phyloP scores from a whole-genome alignment of 2,113 vertebrate genomes.

The Zosterops pallidus region DNA sequence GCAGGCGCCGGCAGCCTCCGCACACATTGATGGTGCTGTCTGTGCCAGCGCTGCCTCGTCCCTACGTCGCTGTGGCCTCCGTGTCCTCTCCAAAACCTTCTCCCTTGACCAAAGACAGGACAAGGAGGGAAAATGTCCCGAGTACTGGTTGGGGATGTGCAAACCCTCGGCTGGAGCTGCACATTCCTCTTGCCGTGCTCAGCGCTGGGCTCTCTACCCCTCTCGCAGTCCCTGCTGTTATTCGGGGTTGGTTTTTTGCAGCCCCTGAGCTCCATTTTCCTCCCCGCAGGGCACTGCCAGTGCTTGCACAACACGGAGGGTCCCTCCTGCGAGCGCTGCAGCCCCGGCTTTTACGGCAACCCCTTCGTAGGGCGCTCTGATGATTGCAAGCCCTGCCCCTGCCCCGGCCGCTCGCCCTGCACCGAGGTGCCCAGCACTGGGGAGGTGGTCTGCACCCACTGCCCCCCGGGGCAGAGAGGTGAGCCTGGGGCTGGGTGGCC shows the following conservation, averaged over 20 bases:
- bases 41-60: not conserved
- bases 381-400: conserved; percentile 88
- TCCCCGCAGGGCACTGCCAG: conserved; percentile 79
- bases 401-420: conserved; percentile 82
- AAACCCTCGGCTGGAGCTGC: not conserved
- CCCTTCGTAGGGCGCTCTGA: conserved; percentile 74
- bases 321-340: conserved; percentile 84
- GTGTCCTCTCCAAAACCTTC: not conserved
- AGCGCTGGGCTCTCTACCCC: not conserved
- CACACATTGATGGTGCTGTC: not conserved
- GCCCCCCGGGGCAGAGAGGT: conserved; percentile 88
- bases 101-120: not conserved
- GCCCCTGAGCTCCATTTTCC: not conserved
- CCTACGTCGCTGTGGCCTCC: fast-evolving
- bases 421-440: conserved; percentile 65
- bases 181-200: fast-evolving
- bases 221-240: fast-evolving
- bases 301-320: conserved; percentile 88
- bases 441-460: conserved; percentile 90
- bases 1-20: not conserved
- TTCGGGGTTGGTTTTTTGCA: not conserved
- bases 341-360: conserved; percentile 86
- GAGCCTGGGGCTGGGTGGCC: not conserved
- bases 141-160: not conserved
- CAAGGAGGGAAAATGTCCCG: not conserved